These are phyloP conservation scores for Notiomystis cincta DNA, from an alignment of 2,113 vertebrate species.

Conservation along the genomic window DNA sequence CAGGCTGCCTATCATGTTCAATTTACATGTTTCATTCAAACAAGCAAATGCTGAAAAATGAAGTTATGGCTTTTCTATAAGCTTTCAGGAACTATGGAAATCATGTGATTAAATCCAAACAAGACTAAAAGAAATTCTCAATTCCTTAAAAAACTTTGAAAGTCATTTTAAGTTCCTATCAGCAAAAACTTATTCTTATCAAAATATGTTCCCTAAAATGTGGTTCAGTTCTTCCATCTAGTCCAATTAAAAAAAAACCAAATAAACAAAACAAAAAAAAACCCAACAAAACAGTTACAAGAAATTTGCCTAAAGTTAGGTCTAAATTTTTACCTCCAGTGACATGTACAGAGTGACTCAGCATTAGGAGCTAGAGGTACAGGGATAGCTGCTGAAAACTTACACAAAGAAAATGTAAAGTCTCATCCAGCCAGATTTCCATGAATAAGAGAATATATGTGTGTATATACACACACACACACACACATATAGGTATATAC, in stretches of 20 bases:
- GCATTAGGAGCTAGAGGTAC: background rate
- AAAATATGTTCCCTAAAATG: background rate
- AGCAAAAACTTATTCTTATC: background rate
- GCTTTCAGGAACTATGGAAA: background rate
- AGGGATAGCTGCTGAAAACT: background rate
- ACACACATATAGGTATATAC: background rate
- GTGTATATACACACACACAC: background rate
- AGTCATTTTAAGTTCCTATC: background rate
- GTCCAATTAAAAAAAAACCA: background rate
- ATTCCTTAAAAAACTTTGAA: background rate
- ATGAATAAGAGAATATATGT: background rate
- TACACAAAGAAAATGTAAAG: background rate
- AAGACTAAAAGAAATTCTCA: background rate
- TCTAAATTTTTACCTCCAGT: background rate
- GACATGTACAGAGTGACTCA: background rate
- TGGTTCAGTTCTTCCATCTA: background rate
- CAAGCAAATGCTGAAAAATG: background rate
- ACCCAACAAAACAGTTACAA: background rate
- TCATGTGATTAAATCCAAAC: background rate
- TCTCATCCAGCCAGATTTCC: background rate
- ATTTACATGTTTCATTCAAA: background rate
- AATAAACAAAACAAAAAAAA: too few species aligned
- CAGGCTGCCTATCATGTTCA: background rate
- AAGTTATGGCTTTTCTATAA: background rate
- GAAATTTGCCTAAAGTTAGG: background rate